These are phyloP conservation scores for Spilogale gracilis DNA, from an alignment of 2,113 vertebrate genomes.

Conservation along the genomic window DNA sequence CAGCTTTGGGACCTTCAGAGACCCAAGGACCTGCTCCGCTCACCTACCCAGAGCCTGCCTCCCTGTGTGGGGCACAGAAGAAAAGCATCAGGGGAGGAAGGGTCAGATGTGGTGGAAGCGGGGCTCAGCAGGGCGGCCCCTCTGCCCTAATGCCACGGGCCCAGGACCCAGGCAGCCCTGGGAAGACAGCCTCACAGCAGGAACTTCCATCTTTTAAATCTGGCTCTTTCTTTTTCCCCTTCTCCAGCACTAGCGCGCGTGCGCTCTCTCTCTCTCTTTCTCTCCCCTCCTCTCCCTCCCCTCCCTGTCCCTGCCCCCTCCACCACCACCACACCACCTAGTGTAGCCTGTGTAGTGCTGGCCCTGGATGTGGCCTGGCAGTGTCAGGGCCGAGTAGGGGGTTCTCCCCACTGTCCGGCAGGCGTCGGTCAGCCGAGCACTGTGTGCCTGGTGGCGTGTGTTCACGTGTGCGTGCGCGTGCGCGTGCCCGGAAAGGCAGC, in stretches of 20 bases:
- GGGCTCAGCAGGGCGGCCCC: slow-evolving; percentile 44
- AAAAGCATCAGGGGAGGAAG: slow-evolving; percentile 60
- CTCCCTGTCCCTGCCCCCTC: slow-evolving; percentile 58
- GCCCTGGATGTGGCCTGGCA: slow-evolving; percentile 78
- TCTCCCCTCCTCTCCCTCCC: slow-evolving; percentile 83
- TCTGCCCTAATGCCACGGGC: slow-evolving; percentile 61
- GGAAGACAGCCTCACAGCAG: slow-evolving; percentile 78
- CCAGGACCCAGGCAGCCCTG: slow-evolving; percentile 65
- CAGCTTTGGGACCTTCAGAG: slow-evolving; percentile 64
- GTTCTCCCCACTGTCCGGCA: slow-evolving; percentile 57
- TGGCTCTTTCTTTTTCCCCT: slow-evolving; percentile 85
- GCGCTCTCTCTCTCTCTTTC: slow-evolving; percentile 85
- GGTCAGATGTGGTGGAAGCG: slow-evolving; percentile 43
- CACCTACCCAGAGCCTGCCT: slow-evolving; percentile 27
- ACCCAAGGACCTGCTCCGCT: slow-evolving; percentile 51
- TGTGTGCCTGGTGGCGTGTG: slow-evolving; percentile 76
- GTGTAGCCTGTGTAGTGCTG: slow-evolving; percentile 76
- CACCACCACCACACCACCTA: neutral
- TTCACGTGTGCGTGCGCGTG: slow-evolving; percentile 69
- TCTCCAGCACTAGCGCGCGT: slow-evolving; percentile 82
- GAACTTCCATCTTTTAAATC: slow-evolving; percentile 82
- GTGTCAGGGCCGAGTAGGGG: slow-evolving; percentile 71
- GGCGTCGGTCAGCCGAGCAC: slow-evolving; percentile 74
- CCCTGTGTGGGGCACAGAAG: slow-evolving; percentile 25
- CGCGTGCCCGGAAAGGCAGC: slow-evolving; percentile 73